These are phyloP conservation scores for Sebastes kiyomatsui DNA, from an alignment of 2,797 vertebrate genomes.

Conservation along the genomic window DNA sequence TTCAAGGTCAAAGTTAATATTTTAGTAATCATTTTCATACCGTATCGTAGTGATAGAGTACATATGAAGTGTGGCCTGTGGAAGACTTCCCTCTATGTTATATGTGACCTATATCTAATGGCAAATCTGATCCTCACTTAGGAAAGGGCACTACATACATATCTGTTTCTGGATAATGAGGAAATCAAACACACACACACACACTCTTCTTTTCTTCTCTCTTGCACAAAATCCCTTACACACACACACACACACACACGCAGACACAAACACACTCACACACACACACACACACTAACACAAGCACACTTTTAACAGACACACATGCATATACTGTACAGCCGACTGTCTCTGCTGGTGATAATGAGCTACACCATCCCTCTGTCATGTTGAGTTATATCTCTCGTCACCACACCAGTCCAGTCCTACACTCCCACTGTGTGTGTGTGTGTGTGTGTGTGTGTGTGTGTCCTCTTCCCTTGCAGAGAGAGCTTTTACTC, in stretches of 20 bases:
- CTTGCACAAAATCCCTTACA: too few relatives aligned
- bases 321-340: not conserved
- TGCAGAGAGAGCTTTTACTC: not conserved
- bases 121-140: constrained; percentile 18
- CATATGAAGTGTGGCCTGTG: not conserved
- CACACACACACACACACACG: not conserved
- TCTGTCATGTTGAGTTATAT: constrained; percentile 38
- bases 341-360: not conserved
- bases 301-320: not conserved
- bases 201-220: not conserved
- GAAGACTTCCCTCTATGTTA: not conserved
- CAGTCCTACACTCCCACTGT: not conserved
- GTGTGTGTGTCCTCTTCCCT: not conserved
- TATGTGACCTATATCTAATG: constrained; percentile 10
- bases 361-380: constrained; percentile 52
- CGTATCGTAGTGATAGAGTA: not conserved
- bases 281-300: not conserved
- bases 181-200: not conserved
- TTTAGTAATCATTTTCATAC: not conserved
- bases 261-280: not conserved
- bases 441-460: not conserved
- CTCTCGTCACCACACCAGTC: constrained; percentile 1
- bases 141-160: not conserved
- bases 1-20: not conserved
- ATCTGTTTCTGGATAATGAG: constrained; percentile 32